These are phyloP conservation scores for Trichonephila inaurata DNA, from an alignment of 1,140 invertebrate genomes.

Conservation along the genomic window DNA sequence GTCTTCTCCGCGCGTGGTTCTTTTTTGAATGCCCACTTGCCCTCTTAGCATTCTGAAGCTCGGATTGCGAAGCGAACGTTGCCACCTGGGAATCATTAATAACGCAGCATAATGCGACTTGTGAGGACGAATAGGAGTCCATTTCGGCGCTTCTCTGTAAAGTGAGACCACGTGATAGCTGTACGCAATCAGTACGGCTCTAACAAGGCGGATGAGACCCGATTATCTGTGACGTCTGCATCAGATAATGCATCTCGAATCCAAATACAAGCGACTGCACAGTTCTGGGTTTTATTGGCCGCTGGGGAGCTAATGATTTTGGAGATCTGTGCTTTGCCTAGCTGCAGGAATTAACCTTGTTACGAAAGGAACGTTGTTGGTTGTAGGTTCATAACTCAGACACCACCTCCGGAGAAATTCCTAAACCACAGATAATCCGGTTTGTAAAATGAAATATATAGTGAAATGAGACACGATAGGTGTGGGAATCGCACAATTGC, in stretches of 20 bases:
- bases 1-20: neutral
- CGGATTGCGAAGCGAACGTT: slow-evolving; percentile 64
- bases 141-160: slow-evolving; percentile 39
- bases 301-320: slow-evolving; percentile 30
- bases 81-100: slow-evolving; percentile 72
- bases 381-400: neutral
- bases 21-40: neutral
- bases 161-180: slow-evolving; percentile 45
- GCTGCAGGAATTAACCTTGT: slow-evolving; percentile 43
- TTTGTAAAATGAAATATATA: slow-evolving; percentile 6
- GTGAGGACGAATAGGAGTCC: slow-evolving; percentile 27
- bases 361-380: slow-evolving; percentile 30
- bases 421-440: neutral
- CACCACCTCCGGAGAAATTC: neutral
- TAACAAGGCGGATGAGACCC: slow-evolving; percentile 47
- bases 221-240: slow-evolving; percentile 47
- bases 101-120: slow-evolving; percentile 67
- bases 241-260: slow-evolving; percentile 44
- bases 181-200: slow-evolving; percentile 59
- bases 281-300: slow-evolving; percentile 36
- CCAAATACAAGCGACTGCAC: neutral
- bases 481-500: neutral
- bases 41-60: slow-evolving; percentile 57
- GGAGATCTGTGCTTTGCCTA: slow-evolving; percentile 28
- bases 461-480: neutral